Base-by-base conservation (phyloP, 2,797 vertebrate species). In the Melanogrammus aeglefinus region DNA sequence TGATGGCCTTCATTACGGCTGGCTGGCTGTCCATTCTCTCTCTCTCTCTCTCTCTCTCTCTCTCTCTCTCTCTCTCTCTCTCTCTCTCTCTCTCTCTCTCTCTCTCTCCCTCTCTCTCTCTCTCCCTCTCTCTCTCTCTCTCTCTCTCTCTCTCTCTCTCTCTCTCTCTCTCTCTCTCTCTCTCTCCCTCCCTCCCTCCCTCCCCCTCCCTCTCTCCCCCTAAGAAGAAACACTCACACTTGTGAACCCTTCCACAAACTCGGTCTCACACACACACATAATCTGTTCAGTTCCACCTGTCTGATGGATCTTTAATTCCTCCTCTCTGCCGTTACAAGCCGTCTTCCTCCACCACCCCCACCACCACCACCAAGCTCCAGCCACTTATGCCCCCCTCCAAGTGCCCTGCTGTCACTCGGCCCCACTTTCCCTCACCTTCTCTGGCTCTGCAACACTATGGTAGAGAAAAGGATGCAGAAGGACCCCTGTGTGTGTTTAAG, bases 121-220 rank as follows among this genome's bases (percentile, higher is more conserved):
- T 69, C 72, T 80, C 39, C 69, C 77, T 71, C 77, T 79, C 78
- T 3, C 70, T 75, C 72, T 74, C 29, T 77, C 77, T 71, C 41
- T 76, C 75, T 77, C 29, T 70, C 41, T 7, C 13, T 31, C 57
- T 44, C 41, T 14, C 35, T 69, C 72, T 80, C 39, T 72, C 77
- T 71, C 77, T 79, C 78, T 4, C 70, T 75, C 72, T 74, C 29
- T 77, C 77, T 71, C 41, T 76, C 75, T 77, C 29, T 70, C 41
- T 7, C 13, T 31, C 57, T 44, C 41, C 12, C 35, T 69, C 72
- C 79, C 39, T 72, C 77, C 66, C 77, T 79, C 78, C 3, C 70
- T 75, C 72, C 73, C 29, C 76, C 77, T 71, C 41, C 75, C 75
- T 77, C 69, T 73, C 39, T 63, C 24, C 24, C 69, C 9, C 1